These are phyloP conservation scores for Falco punctatus DNA, from an alignment of 2,113 vertebrate species.

Conservation along the genomic window DNA sequence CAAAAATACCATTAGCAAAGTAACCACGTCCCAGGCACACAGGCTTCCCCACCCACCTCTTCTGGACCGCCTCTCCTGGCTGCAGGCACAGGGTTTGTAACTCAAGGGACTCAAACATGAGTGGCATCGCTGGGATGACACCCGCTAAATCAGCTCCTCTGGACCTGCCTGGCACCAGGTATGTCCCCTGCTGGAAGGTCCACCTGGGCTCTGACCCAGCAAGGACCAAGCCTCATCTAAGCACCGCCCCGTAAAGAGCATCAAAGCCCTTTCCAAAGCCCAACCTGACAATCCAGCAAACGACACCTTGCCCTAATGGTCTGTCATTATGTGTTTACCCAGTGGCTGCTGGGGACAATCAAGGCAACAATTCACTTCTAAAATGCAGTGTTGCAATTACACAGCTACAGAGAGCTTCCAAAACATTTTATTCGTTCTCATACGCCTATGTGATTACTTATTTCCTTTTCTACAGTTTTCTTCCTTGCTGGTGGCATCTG, in stretches of 20 bases:
- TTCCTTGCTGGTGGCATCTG: not conserved
- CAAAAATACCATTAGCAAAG: not conserved
- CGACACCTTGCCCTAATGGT: constrained; percentile 38
- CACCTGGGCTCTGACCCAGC: constrained; percentile 31
- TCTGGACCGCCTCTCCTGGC: not conserved
- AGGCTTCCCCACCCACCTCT: fast-evolving
- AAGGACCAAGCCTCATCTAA: constrained; percentile 15
- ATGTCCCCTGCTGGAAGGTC: not conserved
- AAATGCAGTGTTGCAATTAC: constrained; percentile 57
- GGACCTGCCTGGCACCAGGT: not conserved
- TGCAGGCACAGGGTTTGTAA: fast-evolving
- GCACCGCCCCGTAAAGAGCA: constrained; percentile 9
- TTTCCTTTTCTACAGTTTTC: constrained; percentile 22
- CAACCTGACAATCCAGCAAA: constrained; percentile 3
- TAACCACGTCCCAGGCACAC: not conserved
- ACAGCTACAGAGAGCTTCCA: constrained; percentile 62
- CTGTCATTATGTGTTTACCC: constrained; percentile 61
- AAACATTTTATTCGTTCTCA: constrained; percentile 30
- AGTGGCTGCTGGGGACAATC: constrained; percentile 69
- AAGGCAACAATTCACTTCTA: constrained; percentile 75
- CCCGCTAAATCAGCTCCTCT: not conserved
- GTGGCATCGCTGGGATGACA: not conserved
- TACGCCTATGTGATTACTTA: constrained; percentile 23
- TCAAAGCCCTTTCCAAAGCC: constrained; percentile 26
- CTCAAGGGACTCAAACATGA: not conserved